A percentile compares a stretch with the other conserved stretches of the same genome.
These are phyloP conservation scores for Pristionchus fissidentatus DNA, from an alignment of 2,888 invertebrate species.

Conservation along the genomic window DNA sequence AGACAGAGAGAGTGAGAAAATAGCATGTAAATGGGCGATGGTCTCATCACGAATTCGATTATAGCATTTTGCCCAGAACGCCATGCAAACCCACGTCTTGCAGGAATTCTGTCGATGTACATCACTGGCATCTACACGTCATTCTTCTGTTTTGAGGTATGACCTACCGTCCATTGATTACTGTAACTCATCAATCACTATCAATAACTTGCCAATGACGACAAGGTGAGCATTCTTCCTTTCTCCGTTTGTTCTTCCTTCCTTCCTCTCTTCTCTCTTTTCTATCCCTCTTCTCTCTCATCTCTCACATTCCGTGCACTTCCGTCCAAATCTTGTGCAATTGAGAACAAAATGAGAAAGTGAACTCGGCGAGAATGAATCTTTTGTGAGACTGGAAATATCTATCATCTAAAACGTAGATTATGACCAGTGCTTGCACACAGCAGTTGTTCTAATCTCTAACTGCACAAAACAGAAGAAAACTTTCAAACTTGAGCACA, in stretches of 20 bases:
- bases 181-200: neutral
- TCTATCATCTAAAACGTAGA: too few species aligned
- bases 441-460: too few species aligned
- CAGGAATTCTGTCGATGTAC: conserved; percentile 87
- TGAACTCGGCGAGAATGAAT: too few species aligned
- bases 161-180: neutral
- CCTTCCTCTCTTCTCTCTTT: neutral
- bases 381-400: too few species aligned
- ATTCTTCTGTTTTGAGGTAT: conserved; percentile 87
- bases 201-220: conserved; percentile 24
- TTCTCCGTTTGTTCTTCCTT: too few species aligned
- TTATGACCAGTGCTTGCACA: too few species aligned
- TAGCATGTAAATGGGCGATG: too few species aligned
- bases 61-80: too few species aligned
- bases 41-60: too few species aligned
- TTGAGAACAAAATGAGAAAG: neutral
- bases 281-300: neutral
- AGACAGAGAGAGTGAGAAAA: neutral
- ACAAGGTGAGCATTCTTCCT: conserved; percentile 18
- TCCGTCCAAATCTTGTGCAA: neutral
- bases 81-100: neutral
- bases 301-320: neutral
- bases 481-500: too few species aligned
- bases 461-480: too few species aligned
- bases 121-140: conserved; percentile 96